A percentile compares a stretch with the other conserved stretches of the same genome.
phyloP scores from a whole-genome alignment of 2,888 invertebrate species.

The Punctoribates punctum region DNA sequence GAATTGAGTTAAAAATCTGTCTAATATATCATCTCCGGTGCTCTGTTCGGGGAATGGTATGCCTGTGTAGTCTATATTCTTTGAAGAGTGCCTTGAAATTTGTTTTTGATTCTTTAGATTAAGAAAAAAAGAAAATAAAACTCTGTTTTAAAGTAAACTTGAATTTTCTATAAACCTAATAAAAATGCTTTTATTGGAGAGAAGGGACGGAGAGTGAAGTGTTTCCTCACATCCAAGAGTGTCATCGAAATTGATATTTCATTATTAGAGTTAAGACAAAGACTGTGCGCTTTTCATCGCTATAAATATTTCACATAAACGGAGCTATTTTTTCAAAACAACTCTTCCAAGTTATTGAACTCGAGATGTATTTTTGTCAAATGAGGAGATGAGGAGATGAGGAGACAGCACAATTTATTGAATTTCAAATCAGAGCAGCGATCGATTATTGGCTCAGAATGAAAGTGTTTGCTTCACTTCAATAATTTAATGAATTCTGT shows the following conservation, averaged over 20 bases:
- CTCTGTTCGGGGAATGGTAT: too few relatives aligned
- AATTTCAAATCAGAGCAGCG: background rate
- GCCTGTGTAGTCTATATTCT: too few relatives aligned
- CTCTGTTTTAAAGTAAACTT: too few relatives aligned
- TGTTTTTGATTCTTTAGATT: too few relatives aligned
- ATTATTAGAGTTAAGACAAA: conserved; percentile 1
- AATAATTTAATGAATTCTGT: too few relatives aligned
- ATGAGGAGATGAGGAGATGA: too few relatives aligned
- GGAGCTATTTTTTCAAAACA: background rate
- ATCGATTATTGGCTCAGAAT: background rate
- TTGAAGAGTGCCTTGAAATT: too few relatives aligned
- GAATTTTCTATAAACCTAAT: too few relatives aligned
- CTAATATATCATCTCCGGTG: too few relatives aligned
- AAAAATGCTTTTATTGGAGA: background rate
- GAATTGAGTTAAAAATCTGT: too few relatives aligned
- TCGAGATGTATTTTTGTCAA: background rate
- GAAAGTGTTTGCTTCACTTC: too few relatives aligned
- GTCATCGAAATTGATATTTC: conserved; percentile 6
- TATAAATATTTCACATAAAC: background rate
- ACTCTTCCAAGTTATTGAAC: background rate
- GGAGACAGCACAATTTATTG: background rate
- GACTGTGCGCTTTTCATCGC: background rate
- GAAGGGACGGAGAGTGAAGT: background rate
- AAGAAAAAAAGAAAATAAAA: too few relatives aligned
- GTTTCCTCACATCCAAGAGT: background rate